Conservation (phyloP, 2,888 invertebrate genomes). For the Pecten maximus region DNA sequence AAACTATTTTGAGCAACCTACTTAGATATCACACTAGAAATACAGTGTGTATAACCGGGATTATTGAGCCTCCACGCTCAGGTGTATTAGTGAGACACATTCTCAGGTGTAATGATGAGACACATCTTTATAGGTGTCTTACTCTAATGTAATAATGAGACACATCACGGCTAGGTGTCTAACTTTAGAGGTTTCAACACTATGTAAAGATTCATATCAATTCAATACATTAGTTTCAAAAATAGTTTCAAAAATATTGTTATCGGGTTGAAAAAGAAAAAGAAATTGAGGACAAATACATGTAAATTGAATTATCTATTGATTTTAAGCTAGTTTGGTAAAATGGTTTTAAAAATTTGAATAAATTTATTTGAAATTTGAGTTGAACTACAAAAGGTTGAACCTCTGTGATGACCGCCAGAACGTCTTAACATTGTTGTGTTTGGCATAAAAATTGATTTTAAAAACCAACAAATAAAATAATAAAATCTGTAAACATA, state of each 20-base stretch:
- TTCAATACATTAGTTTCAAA: no score
- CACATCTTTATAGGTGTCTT: background rate
- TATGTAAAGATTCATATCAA: no score
- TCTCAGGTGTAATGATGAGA: background rate
- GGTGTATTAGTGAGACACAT: background rate
- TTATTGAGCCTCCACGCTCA: background rate
- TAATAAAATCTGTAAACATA: background rate
- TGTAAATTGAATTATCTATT: no score
- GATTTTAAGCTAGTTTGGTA: no score
- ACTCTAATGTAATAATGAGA: background rate
- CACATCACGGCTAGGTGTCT: background rate
- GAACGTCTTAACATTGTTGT: background rate
- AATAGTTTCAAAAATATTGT: no score
- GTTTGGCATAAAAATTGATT: background rate
- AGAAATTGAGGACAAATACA: no score
- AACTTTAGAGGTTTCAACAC: no score
- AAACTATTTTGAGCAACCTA: constrained; percentile 17
- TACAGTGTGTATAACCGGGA: constrained; percentile 6
- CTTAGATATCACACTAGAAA: background rate
- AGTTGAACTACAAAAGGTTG: background rate
- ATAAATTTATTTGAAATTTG: no score
- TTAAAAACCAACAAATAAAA: background rate
- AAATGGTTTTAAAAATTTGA: no score
- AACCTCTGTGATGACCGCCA: background rate
- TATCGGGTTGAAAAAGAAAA: no score